phyloP scores from a whole-genome alignment of 2,888 invertebrate species.

The Epirrhoe alternata region DNA sequence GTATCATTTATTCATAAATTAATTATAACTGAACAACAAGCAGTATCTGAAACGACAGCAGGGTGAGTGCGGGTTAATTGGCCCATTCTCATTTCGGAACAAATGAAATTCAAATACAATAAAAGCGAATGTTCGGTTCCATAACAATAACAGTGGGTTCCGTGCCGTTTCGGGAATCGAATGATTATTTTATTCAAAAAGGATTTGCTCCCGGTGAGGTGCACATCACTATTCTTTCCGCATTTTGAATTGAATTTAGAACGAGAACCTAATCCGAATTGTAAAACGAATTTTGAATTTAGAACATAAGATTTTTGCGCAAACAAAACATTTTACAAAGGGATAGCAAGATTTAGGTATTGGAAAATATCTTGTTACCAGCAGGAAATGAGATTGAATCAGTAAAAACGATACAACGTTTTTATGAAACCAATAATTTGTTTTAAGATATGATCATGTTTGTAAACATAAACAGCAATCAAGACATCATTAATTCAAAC shows the following conservation, averaged over 20 bases:
- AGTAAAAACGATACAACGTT: no score
- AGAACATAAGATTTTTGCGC: not conserved
- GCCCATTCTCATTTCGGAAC: conserved; percentile 47
- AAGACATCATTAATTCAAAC: conserved; percentile 17
- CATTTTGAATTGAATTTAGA: conserved; percentile 10
- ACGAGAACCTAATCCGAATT: conserved; percentile 3
- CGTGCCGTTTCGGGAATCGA: conserved; percentile 31
- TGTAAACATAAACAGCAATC: conserved; percentile 2
- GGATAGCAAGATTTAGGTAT: no score
- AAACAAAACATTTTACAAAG: not conserved
- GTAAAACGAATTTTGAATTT: not conserved
- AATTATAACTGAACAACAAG: conserved; percentile 38
- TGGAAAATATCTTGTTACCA: no score
- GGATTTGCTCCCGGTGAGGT: conserved; percentile 13
- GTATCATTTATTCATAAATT: conserved; percentile 34
- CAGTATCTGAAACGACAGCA: conserved; percentile 36
- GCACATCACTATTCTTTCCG: conserved; percentile 5
- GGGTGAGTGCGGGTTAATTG: conserved; percentile 54
- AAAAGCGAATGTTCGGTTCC: conserved; percentile 41
- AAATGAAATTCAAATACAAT: conserved; percentile 48
- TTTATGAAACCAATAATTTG: no score
- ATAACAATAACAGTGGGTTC: conserved; percentile 35
- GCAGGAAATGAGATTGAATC: no score
- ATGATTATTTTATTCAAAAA: conserved; percentile 41
- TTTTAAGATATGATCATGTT: not conserved